Base-by-base conservation (phyloP, 2,888 invertebrate species). In the Hirtodrosophila alboralis region DNA sequence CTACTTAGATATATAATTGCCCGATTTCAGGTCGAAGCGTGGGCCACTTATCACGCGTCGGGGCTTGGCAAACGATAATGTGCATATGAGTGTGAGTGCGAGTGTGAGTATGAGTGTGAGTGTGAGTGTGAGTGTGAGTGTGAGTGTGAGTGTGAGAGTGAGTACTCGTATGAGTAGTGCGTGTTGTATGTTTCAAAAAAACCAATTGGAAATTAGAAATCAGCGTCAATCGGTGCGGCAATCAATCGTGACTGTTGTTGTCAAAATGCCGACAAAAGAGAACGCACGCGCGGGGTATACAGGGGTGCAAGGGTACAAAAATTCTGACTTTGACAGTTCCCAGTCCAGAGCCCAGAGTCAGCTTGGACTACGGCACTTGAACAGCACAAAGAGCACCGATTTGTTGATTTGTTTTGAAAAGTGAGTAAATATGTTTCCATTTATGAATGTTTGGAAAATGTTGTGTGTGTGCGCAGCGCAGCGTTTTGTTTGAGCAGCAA, bases 351-450 rank as follows among this genome's bases (percentile, higher is more conserved):
- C n/a, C 34, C 28, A 36, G 40, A 5, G 31, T 18, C 38, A 40
- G 38, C 48, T 43, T 23, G 34, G 47, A 26, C 60, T 38, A 54
- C 66, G 67, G 51, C 81, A 83, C 86, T 83, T 84, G 79, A 84
- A 71, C 52, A 23, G 23, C 85, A 81, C 85, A 84, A 83, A 86
- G 87, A 67, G 84, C 49, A 77, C 84, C 87, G 87, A 83, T 83
- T 83, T 86, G 83, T 85, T 84, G 85, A 78, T 81, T 84, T 85
- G 83, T 84, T 86, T 74, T 87, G 73, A 79, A 73, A 87, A 85
- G 86, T 86, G 78, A 86, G 86, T 84, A 87, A 87, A 85, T 86
- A 86, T 72, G 75, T 85, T 87, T 84, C 87, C 87, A 86, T 86
- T 87, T 86, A 74, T 86, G 71, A 75, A 72, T 86, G 87, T 85